A percentile compares a stretch with the other conserved stretches of the same genome.
Evolutionary conservation across 2,888 invertebrate genomes (phyloP).

Genomic region (Diploptera punctata): DNA sequence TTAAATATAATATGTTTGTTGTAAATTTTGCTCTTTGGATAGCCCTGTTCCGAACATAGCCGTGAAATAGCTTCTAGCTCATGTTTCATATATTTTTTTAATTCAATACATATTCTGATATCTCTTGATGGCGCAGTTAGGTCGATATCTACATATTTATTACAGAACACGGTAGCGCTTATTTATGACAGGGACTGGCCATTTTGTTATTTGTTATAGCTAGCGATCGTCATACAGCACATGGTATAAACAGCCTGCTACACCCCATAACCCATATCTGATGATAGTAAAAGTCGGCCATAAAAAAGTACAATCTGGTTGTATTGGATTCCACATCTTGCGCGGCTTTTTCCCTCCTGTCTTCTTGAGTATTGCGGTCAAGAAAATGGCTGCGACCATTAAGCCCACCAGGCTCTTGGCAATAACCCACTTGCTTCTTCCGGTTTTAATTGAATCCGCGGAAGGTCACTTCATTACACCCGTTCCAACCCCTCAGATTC

Average conservation of each 20-base stretch:
- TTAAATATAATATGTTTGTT: too few relatives aligned
- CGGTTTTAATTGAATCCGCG: conserved; percentile 23
- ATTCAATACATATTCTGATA: background rate
- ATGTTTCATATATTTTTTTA: too few relatives aligned
- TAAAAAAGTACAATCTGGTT: conserved; percentile 7
- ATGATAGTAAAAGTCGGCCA: background rate
- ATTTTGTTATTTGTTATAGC: conserved; percentile 3
- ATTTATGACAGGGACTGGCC: background rate
- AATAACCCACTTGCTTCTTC: conserved; percentile 19
- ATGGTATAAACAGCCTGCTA: background rate
- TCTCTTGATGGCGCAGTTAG: background rate
- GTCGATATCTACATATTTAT: background rate
- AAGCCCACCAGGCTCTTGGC: conserved; percentile 18
- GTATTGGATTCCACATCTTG: background rate
- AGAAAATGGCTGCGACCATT: conserved; percentile 6
- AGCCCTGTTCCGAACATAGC: too few relatives aligned
- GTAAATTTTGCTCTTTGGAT: too few relatives aligned
- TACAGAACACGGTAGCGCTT: background rate
- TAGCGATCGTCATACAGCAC: background rate
- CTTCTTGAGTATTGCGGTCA: background rate
- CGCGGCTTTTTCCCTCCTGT: background rate
- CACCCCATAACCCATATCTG: background rate
- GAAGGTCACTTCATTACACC: conserved; percentile 24
- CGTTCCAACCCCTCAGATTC: background rate
- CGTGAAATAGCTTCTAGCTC: too few relatives aligned